Conservation (phyloP, 2,113 vertebrate species). For the Zingel zingel region DNA sequence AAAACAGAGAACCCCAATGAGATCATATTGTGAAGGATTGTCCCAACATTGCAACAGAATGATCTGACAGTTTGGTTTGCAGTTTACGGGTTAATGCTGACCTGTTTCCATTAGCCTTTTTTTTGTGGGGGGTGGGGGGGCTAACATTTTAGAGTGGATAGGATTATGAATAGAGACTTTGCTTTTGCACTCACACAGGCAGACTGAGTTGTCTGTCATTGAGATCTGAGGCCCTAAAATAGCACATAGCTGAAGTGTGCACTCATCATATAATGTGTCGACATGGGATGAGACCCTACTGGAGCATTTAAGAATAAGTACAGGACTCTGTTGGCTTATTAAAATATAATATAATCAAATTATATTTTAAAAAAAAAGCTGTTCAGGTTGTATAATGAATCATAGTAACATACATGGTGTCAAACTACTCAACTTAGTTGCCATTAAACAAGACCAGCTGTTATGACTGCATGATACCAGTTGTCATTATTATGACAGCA, state of each 20-base stretch:
- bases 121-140: not conserved
- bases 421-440: not conserved
- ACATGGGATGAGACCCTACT: conserved; percentile 41
- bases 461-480: conserved; percentile 28
- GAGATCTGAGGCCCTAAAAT: conserved; percentile 72
- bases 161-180: conserved; percentile 58
- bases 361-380: not conserved
- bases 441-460: conserved; percentile 24
- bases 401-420: not conserved
- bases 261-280: conserved; percentile 70
- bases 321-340: conserved; percentile 10
- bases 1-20: conserved; percentile 77
- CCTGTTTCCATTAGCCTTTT: conserved; percentile 18
- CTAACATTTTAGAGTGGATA: conserved; percentile 32
- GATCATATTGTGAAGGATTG: not conserved
- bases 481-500: conserved; percentile 39
- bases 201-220: conserved; percentile 69
- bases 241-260: conserved; percentile 70
- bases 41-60: not conserved
- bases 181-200: conserved; percentile 57
- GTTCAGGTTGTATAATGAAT: conserved; percentile 11
- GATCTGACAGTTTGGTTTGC: conserved; percentile 18
- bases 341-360: conserved; percentile 9
- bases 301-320: conserved; percentile 39
- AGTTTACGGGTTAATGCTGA: conserved; percentile 1